These are phyloP conservation scores for Brachypterus glaber DNA, from an alignment of 2,888 invertebrate genomes.

Conservation along the genomic window DNA sequence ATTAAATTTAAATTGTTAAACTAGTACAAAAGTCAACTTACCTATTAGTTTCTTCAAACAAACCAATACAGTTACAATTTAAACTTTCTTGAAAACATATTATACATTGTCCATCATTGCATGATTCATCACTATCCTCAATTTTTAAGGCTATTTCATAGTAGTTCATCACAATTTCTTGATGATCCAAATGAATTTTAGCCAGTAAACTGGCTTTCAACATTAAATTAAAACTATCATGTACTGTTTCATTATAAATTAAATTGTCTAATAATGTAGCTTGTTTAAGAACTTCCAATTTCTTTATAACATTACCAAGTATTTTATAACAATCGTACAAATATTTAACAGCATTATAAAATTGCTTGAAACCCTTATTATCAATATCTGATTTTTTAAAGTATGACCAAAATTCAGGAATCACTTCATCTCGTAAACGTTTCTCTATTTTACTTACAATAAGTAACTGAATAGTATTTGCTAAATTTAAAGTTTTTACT, in stretches of 20 bases:
- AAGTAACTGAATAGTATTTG: slow-evolving; percentile 36
- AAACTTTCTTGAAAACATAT: slow-evolving; percentile 60
- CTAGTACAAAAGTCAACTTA: slow-evolving; percentile 33
- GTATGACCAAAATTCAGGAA: slow-evolving; percentile 57
- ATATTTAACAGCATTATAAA: slow-evolving; percentile 57
- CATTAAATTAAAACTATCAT: slow-evolving; percentile 53
- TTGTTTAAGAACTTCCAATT: slow-evolving; percentile 46
- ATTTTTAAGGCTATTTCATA: slow-evolving; percentile 63
- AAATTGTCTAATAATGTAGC: slow-evolving; percentile 41
- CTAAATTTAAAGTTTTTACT: slow-evolving; percentile 33
- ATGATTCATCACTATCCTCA: slow-evolving; percentile 28
- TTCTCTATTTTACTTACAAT: slow-evolving; percentile 48
- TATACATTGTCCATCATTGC: slow-evolving; percentile 49
- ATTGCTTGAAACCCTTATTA: slow-evolving; percentile 53
- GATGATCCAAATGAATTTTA: slow-evolving; percentile 61
- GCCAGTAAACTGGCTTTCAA: slow-evolving; percentile 58
- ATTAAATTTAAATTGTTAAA: slow-evolving; percentile 2
- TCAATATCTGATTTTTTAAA: slow-evolving; percentile 47
- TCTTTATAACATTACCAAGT: slow-evolving; percentile 47
- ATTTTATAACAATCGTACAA: slow-evolving; percentile 49
- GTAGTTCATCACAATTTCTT: slow-evolving; percentile 61
- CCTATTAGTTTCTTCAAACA: slow-evolving; percentile 69
- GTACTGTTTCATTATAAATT: slow-evolving; percentile 47
- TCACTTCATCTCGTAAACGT: slow-evolving; percentile 50
- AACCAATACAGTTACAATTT: slow-evolving; percentile 49